Evolutionary conservation across 2,888 invertebrate species (phyloP), one percentile per base, ranked within the genome.

Genomic region (Allacma fusca): DNA sequence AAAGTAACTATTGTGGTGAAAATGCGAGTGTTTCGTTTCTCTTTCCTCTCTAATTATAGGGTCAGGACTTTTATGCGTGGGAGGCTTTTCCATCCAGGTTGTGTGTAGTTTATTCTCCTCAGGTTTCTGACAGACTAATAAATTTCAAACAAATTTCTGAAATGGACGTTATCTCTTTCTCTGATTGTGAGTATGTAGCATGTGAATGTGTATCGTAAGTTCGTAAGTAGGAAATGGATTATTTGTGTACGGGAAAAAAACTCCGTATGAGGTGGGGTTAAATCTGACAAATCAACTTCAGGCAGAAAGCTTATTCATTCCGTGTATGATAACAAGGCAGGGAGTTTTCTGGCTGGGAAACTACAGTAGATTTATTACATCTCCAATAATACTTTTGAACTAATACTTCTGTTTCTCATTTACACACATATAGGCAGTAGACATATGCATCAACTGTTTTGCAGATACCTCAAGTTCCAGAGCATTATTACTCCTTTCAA

Each of bases 1-100:
- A 68, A 68, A 68, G 68, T 68, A 65, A 62, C 12, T 62, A 24
- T 62, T 62, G 62, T 62, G 23, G 68, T 40, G 68, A 68, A 68
- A 68, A 40, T 68, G 29, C 40, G 23, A 68, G 40, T 34, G 23
- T 40, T 68, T 34, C 23, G 16, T 34, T 68, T 16, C 40, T 29
- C 40, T 43, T 68, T 40, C 68, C 43, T 68, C 40, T 68, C 68
- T 68, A 68, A 68, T 68, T 68, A 68, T 68, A 68, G 68, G 68
- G 68, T 40, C 68, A 34, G 68, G 40, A 68, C n/a, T 68, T 68
- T 68, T 68, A 40, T 34, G 34, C 68, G 34, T 68, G 68, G 68
- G 68, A 68, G 68, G 68, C 19, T n/a, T 68, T 40, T 23, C n/a
- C 34, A 26, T 67, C 7, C 57, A 57, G 19, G 57, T 62, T 26